Evolutionary conservation across 2,888 invertebrate species (phyloP).

Genomic region (Minunthozetes semirufus): DNA sequence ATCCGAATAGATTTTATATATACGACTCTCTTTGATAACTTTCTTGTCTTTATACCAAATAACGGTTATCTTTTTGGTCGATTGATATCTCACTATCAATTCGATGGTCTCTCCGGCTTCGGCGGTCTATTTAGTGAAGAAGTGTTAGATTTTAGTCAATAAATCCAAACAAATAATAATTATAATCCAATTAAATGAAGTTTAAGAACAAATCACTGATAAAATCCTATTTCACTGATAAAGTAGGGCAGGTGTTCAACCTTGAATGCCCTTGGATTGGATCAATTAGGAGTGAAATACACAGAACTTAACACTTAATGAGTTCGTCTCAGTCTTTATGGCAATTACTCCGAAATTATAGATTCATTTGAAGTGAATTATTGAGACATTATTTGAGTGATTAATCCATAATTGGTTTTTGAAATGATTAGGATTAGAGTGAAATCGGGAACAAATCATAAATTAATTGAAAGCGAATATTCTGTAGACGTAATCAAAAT

Average conservation of each 20-base stretch:
- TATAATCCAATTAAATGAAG: constrained; percentile 18
- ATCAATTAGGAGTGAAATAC: constrained; percentile 19
- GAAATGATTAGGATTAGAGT: too few species aligned
- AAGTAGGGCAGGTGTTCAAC: too few species aligned
- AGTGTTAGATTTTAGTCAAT: background rate
- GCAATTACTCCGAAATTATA: too few species aligned
- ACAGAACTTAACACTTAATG: background rate
- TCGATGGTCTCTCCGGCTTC: constrained; percentile 70
- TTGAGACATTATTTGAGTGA: too few species aligned
- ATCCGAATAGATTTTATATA: constrained; percentile 71
- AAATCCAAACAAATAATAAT: constrained; percentile 6
- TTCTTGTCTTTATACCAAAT: constrained; percentile 70
- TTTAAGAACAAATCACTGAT: background rate
- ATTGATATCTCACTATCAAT: constrained; percentile 62
- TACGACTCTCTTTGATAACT: constrained; percentile 67
- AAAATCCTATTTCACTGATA: too few species aligned
- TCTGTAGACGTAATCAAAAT: too few species aligned
- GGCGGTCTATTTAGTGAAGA: background rate
- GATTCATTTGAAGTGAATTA: too few species aligned
- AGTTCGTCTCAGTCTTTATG: background rate
- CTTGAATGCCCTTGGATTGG: too few species aligned
- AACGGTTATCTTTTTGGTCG: constrained; percentile 66
- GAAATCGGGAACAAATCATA: too few species aligned
- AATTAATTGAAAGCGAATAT: too few species aligned
- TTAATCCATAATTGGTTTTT: too few species aligned